A percentile compares a stretch with the other conserved stretches of the same genome.
These are phyloP conservation scores for Papilio demoleus DNA, from an alignment of 2,888 invertebrate genomes.

Conservation along the genomic window DNA sequence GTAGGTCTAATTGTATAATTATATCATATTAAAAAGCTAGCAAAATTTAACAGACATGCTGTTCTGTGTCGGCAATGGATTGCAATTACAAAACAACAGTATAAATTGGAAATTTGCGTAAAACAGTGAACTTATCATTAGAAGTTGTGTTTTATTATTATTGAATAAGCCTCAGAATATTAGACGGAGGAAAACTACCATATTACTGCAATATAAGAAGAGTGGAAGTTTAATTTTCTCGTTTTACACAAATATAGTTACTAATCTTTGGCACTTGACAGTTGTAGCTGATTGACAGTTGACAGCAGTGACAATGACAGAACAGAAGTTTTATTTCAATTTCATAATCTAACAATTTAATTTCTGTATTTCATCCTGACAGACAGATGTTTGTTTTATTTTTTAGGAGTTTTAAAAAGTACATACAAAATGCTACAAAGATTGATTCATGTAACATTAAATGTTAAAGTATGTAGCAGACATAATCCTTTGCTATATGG, in stretches of 20 bases:
- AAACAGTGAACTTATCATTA: too few species aligned
- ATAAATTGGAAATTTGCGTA: too few species aligned
- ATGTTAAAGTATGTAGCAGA: slow-evolving; percentile 65
- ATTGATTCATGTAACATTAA: slow-evolving; percentile 65
- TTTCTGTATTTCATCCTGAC: slow-evolving; percentile 40
- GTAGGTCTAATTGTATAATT: neutral
- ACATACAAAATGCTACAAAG: slow-evolving; percentile 69
- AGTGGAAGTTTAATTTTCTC: neutral
- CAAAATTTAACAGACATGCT: too few species aligned
- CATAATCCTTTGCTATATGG: slow-evolving; percentile 61
- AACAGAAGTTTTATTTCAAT: slow-evolving; percentile 5
- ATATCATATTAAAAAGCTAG: too few species aligned
- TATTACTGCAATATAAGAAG: neutral
- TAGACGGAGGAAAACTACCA: too few species aligned
- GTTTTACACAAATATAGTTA: neutral
- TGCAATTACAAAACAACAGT: too few species aligned
- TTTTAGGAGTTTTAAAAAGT: slow-evolving; percentile 48
- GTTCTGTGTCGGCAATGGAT: too few species aligned
- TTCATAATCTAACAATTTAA: slow-evolving; percentile 25
- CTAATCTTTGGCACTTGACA: slow-evolving; percentile 13
- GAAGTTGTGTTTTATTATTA: too few species aligned
- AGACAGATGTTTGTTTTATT: slow-evolving; percentile 50
- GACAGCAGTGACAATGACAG: slow-evolving; percentile 27
- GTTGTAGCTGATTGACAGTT: neutral
- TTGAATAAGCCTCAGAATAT: too few species aligned